Evolutionary conservation across 2,888 invertebrate species (phyloP).

Genomic region (Dysmachus trigonus): DNA sequence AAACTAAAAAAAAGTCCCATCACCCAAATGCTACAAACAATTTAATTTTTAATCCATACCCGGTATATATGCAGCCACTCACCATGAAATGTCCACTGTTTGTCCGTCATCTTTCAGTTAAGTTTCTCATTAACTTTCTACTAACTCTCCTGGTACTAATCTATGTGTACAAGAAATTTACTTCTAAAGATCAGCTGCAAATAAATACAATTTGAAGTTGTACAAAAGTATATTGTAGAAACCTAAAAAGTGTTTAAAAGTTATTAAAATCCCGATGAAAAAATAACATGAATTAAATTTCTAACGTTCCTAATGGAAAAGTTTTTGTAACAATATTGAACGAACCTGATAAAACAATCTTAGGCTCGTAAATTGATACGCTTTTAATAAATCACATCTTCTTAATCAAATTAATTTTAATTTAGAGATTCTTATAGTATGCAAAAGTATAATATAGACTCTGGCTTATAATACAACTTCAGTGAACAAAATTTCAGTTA

Average conservation of each 20-base stretch:
- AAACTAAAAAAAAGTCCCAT: not conserved
- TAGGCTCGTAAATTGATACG: too few species aligned
- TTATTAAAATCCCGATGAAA: not conserved
- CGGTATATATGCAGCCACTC: not conserved
- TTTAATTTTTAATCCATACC: not conserved
- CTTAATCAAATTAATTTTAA: too few species aligned
- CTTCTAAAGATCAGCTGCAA: not conserved
- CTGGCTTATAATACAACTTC: too few species aligned
- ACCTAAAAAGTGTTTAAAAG: not conserved
- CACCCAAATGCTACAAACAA: not conserved
- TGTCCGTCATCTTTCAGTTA: not conserved
- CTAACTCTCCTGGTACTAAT: not conserved
- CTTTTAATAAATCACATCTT: too few species aligned
- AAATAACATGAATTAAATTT: not conserved
- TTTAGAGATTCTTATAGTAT: too few species aligned
- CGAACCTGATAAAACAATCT: too few species aligned
- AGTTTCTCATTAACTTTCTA: not conserved
- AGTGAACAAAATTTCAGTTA: too few species aligned
- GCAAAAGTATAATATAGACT: too few species aligned
- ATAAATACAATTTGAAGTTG: not conserved
- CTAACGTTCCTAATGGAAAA: too few species aligned
- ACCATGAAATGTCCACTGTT: not conserved
- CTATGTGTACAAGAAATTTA: slow-evolving; percentile 2
- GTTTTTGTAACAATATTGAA: too few species aligned
- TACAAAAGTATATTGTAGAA: not conserved